Evolutionary conservation across 2,797 vertebrate species (phyloP), one percentile per base, ranked within the genome.

Genomic region (Delichon dasypus): DNA sequence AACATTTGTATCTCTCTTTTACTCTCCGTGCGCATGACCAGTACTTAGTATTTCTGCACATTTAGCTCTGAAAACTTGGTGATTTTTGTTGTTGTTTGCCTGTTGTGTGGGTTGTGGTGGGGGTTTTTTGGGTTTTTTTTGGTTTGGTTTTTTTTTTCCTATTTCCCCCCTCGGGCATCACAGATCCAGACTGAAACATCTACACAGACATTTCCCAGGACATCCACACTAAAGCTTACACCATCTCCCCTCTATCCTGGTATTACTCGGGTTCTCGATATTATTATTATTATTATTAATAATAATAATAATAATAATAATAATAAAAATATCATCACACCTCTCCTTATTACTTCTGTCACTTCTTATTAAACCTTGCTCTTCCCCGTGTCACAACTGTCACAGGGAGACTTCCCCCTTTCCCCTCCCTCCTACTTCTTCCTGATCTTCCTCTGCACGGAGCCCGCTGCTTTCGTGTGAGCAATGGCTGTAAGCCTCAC

Each of bases 401-500:
- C 81, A 73, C 44, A 70, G 22, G 32, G 54, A 75, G 54, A 22
- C 27, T 81, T 48, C 78, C 72, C 61, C 40, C 16, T 42, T 62
- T n/a, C 22, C 30, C 54, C 61, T 36, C 55, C 92, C 75, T 68
- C 68, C 50, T 30, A 51, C 62, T 83, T 92, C 38, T 78, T 14
- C 60, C 65, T 32, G 54, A 88, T 68, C 58, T 16, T 85, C 58
- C 87, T 32, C 57, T 42, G 29, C 73, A 67, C 58, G 34, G 66
- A 84, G 61, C 68, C 88, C 54, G 77, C 79, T 90, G 53, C 50
- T 93, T 85, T 88, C 70, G 16, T 85, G 68, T 83, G 95, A 93
- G 91, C 78, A 22, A 81, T 80, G 76, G 86, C 75, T 85, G 13
- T 79, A 70, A 95, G 74, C 93, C 65, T 95, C 77, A 62, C 78